phyloP scores from a whole-genome alignment of 2,797 vertebrate genomes.

The Sphenodon punctatus region DNA sequence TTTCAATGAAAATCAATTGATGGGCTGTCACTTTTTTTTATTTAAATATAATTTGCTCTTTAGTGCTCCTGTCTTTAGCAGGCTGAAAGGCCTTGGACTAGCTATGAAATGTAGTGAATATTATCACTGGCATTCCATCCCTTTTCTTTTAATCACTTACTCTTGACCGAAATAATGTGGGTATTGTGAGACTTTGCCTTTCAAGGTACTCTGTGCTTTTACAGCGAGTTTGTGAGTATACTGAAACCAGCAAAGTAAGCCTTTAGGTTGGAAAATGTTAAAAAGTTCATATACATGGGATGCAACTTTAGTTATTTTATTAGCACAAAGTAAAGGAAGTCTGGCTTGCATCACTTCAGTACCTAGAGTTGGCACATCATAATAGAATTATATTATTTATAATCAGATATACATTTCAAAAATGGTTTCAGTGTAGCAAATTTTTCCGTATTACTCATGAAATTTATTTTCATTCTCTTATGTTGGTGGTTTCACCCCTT shows the following conservation, averaged over 20 bases:
- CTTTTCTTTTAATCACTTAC: conserved; percentile 77
- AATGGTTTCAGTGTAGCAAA: neutral
- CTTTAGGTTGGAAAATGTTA: conserved; percentile 12
- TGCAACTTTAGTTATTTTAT: conserved; percentile 7
- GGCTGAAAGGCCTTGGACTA: conserved; percentile 73
- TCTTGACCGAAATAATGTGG: conserved; percentile 70
- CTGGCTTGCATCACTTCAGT: too few relatives aligned
- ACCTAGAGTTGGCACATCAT: neutral
- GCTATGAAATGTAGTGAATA: conserved; percentile 75
- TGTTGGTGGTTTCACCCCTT: too few relatives aligned
- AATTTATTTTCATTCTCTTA: too few relatives aligned
- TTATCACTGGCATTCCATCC: conserved; percentile 80
- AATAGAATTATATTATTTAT: neutral
- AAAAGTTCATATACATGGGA: neutral
- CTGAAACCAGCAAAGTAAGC: conserved; percentile 32
- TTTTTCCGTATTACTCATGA: neutral
- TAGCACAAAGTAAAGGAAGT: neutral
- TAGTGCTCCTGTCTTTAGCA: conserved; percentile 67
- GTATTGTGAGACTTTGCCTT: conserved; percentile 50
- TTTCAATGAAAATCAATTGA: conserved; percentile 90
- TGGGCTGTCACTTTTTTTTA: conserved; percentile 73
- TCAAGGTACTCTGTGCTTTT: conserved; percentile 42
- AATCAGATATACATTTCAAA: neutral
- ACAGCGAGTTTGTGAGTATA: neutral
- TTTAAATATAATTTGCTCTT: conserved; percentile 70